phyloP scores from a whole-genome alignment of 2,113 vertebrate genomes.

The human (Homo sapiens) region GRCh38 chr4:119850501-119851000 shows the following conservation, averaged over 20 bases:
- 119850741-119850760: background rate
- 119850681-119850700: background rate
- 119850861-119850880: background rate
- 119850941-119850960: background rate
- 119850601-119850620: background rate
- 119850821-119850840: background rate
- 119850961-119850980: background rate
- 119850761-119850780: background rate
- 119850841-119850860: background rate
- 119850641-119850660: background rate
- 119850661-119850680: background rate
- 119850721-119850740: background rate
- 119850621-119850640: background rate
- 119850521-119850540: background rate
- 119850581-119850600: background rate
- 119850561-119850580: background rate
- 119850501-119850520: background rate
- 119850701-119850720: background rate
- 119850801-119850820: background rate
- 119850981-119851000: background rate
- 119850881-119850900: background rate
- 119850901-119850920: background rate
- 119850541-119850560: background rate
- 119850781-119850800: background rate
- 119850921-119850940: background rate